phyloP scores from a whole-genome alignment of 2,113 vertebrate species.

The Arothron firmamentum region DNA sequence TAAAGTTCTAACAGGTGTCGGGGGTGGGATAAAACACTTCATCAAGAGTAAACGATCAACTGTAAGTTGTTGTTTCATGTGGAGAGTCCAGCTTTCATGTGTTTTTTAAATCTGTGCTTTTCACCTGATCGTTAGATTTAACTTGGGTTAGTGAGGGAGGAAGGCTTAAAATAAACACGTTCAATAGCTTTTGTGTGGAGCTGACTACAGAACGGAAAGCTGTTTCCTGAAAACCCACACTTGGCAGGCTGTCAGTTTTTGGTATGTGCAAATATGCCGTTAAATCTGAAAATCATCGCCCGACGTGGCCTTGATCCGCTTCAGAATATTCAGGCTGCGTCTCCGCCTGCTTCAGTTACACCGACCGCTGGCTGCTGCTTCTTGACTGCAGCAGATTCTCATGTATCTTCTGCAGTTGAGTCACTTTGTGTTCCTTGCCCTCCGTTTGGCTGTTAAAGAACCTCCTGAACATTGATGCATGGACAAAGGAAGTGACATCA shows the following conservation, averaged over 20 bases:
- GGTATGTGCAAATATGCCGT: slow-evolving; percentile 5
- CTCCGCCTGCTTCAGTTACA: background rate
- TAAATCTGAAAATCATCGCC: slow-evolving; percentile 26
- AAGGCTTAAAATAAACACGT: slow-evolving; percentile 34
- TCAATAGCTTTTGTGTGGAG: slow-evolving; percentile 20
- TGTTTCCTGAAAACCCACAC: slow-evolving; percentile 41
- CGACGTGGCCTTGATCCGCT: background rate
- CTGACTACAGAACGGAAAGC: slow-evolving; percentile 15
- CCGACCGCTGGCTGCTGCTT: too few species aligned
- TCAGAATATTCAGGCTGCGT: too few species aligned
- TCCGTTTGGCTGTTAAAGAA: background rate
- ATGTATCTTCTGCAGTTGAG: background rate
- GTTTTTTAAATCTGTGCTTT: background rate
- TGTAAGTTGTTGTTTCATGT: background rate
- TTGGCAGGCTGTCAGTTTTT: slow-evolving; percentile 15
- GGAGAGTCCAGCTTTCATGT: background rate
- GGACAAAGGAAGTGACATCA: slow-evolving; percentile 45
- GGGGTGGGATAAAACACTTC: slow-evolving; percentile 10
- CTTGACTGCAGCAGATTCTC: too few species aligned
- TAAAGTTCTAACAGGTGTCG: slow-evolving; percentile 13
- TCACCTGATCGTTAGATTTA: slow-evolving; percentile 6
- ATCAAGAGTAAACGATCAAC: slow-evolving; percentile 3
- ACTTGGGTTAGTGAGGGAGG: slow-evolving; percentile 11
- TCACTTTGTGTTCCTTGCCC: background rate
- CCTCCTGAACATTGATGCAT: slow-evolving; percentile 10